Evolutionary conservation across 1,140 invertebrate species (phyloP).

Genomic region (Micrasema minimum): DNA sequence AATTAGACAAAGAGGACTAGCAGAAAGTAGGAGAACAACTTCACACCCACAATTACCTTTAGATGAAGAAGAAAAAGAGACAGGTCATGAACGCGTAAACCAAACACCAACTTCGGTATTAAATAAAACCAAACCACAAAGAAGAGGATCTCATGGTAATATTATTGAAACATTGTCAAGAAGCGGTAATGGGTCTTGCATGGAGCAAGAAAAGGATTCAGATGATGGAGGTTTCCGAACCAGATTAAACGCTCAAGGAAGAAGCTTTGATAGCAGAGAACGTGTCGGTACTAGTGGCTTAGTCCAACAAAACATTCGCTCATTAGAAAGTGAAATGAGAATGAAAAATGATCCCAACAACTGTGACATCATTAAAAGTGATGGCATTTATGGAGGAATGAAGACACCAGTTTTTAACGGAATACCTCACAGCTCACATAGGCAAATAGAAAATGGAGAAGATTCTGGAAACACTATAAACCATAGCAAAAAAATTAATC

Average conservation of each 20-base stretch:
- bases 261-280: slow-evolving; percentile 62
- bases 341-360: slow-evolving; percentile 62
- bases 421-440: slow-evolving; percentile 40
- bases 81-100: slow-evolving; percentile 38
- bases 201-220: slow-evolving; percentile 66
- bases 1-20: slow-evolving; percentile 64
- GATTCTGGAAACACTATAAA: slow-evolving; percentile 43
- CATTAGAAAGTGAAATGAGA: slow-evolving; percentile 54
- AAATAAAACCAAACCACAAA: slow-evolving; percentile 54
- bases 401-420: slow-evolving; percentile 49
- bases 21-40: slow-evolving; percentile 67
- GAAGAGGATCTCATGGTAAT: slow-evolving; percentile 69
- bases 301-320: slow-evolving; percentile 37
- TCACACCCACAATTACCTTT: slow-evolving; percentile 75
- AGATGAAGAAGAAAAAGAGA: slow-evolving; percentile 61
- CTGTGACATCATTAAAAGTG: slow-evolving; percentile 55
- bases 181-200: slow-evolving; percentile 55
- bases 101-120: slow-evolving; percentile 38
- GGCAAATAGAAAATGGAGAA: slow-evolving; percentile 44
- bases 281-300: slow-evolving; percentile 29
- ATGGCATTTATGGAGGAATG: slow-evolving; percentile 50
- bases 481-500: slow-evolving; percentile 64
- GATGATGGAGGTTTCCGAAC: slow-evolving; percentile 70
- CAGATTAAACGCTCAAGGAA: slow-evolving; percentile 60
- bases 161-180: slow-evolving; percentile 62